Evolutionary conservation across 2,888 invertebrate species (phyloP).

Genomic region (Xiphydria camelus): DNA sequence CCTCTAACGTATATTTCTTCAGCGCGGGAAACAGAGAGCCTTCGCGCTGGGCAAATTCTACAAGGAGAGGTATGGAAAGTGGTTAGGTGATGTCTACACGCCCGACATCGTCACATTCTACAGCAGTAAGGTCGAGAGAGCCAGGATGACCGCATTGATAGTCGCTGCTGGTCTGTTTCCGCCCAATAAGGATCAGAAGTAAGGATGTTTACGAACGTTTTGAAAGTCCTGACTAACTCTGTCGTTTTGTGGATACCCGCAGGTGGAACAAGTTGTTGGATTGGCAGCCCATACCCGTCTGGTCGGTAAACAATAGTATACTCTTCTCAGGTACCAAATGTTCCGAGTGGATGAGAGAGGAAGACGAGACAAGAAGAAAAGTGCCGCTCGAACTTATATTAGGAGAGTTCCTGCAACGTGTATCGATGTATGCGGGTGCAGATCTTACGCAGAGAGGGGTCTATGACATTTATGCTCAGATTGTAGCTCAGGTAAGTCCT

Average conservation of each 20-base stretch:
- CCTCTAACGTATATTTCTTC: too few relatives aligned
- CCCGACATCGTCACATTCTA: conserved; percentile 5
- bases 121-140: conserved; percentile 11
- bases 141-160: conserved; percentile 9
- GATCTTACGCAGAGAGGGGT: conserved; percentile 3
- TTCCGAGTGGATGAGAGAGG: background rate
- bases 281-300: conserved; percentile 20
- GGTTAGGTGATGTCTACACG: conserved; percentile 12
- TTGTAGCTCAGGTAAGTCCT: conserved; percentile 7
- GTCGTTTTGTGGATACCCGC: background rate
- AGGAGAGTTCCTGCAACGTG: conserved; percentile 3
- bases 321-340: background rate
- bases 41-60: conserved; percentile 15
- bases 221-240: background rate
- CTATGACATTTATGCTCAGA: conserved; percentile 2
- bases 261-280: conserved; percentile 16
- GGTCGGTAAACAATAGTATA: background rate
- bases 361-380: background rate
- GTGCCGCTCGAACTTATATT: too few relatives aligned
- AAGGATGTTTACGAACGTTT: background rate
- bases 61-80: conserved; percentile 16
- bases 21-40: conserved; percentile 17
- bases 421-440: conserved; percentile 3
- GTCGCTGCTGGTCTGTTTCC: conserved; percentile 21
- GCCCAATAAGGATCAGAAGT: conserved; percentile 14